phyloP scores from a whole-genome alignment of 1,140 invertebrate species.

The Drepana arcuata region DNA sequence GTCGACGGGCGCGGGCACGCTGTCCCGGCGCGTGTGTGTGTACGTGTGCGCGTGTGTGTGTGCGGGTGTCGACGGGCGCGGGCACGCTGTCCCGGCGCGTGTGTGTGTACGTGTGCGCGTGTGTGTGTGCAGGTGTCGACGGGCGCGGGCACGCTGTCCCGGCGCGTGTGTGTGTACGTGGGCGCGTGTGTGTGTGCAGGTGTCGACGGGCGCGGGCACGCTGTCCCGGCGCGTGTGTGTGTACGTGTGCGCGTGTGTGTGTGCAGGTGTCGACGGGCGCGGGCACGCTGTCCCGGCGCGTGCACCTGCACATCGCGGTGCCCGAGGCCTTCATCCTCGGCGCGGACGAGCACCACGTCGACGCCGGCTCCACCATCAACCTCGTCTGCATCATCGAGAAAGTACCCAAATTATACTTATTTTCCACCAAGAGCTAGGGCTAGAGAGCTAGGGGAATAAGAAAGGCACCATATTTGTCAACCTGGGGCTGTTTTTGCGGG shows the following conservation, averaged over 20 bases:
- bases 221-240: slow-evolving; percentile 83
- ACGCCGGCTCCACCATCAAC: slow-evolving; percentile 90
- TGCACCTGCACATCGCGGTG: slow-evolving; percentile 88
- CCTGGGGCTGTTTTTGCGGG: too few relatives aligned
- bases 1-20: slow-evolving; percentile 84
- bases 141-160: slow-evolving; percentile 85
- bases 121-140: slow-evolving; percentile 81
- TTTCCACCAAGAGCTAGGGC: slow-evolving; percentile 23
- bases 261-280: slow-evolving; percentile 85
- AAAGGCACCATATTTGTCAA: too few relatives aligned
- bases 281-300: slow-evolving; percentile 88
- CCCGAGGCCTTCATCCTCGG: slow-evolving; percentile 91
- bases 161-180: slow-evolving; percentile 89
- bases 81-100: slow-evolving; percentile 90
- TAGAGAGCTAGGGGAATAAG: too few relatives aligned
- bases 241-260: slow-evolving; percentile 1
- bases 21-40: slow-evolving; percentile 83
- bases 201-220: slow-evolving; percentile 86
- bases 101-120: slow-evolving; percentile 79
- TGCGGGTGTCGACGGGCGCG: slow-evolving; percentile 58
- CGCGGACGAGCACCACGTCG: slow-evolving; percentile 90
- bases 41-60: neutral
- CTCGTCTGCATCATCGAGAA: slow-evolving; percentile 94
- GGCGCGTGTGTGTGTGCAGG: slow-evolving; percentile 79
- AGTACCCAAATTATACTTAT: too few relatives aligned